These are phyloP conservation scores for Callaeas wilsoni DNA, from an alignment of 2,113 vertebrate genomes.

Conservation along the genomic window DNA sequence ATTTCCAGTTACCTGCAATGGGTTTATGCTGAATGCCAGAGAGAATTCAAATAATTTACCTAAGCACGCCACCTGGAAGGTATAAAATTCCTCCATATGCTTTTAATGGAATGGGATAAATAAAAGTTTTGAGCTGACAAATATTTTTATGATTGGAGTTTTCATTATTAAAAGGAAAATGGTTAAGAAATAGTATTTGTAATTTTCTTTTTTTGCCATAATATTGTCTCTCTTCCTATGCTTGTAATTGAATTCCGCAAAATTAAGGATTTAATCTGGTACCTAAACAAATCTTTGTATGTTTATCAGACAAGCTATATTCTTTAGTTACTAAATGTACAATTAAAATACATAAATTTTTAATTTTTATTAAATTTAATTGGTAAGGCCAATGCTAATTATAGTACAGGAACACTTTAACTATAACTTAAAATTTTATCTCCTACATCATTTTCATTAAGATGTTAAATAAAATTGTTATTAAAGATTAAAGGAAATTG, in stretches of 20 bases:
- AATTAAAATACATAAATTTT: slow-evolving; percentile 70
- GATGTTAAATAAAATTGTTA: slow-evolving; percentile 56
- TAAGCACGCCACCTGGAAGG: background rate
- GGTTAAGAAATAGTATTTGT: background rate
- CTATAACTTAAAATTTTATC: slow-evolving; percentile 38
- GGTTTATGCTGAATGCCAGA: background rate
- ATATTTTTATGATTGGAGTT: background rate
- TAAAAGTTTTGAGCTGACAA: background rate
- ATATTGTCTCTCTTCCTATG: background rate
- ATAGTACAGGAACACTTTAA: background rate
- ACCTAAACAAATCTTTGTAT: slow-evolving; percentile 60
- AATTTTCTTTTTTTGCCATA: background rate
- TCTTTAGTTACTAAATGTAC: slow-evolving; percentile 55
- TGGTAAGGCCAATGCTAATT: slow-evolving; percentile 58
- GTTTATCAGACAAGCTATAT: slow-evolving; percentile 55
- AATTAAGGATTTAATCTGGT: slow-evolving; percentile 42
- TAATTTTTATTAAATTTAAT: slow-evolving; percentile 61
- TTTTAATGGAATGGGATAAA: background rate
- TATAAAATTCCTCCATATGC: background rate
- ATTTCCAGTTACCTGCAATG: background rate
- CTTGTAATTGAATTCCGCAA: slow-evolving; percentile 52
- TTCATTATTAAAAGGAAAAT: background rate
- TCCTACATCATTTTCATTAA: slow-evolving; percentile 63
- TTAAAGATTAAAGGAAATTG: slow-evolving; percentile 39
- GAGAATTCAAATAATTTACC: background rate